Evolutionary conservation across 53 echinoderm and acorn worm species (phyloP).

Genomic region (Astropecten irregularis): DNA sequence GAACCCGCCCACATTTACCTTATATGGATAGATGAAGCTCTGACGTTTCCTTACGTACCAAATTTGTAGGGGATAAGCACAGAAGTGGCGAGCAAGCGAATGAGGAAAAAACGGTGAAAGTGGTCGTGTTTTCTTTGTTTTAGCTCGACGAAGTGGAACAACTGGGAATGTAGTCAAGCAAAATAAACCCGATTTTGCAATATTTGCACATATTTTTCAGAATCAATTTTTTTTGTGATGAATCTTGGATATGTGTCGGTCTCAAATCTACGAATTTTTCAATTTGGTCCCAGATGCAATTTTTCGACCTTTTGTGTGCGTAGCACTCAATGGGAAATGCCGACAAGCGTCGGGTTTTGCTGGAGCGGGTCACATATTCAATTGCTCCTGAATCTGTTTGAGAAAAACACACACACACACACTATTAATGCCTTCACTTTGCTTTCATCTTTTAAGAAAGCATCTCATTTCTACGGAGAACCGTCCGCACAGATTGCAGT

Average conservation of each 20-base stretch:
- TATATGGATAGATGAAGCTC: background rate
- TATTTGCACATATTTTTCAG: background rate
- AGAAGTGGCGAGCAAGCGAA: background rate
- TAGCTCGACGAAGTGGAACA: background rate
- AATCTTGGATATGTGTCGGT: background rate
- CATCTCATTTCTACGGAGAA: too few relatives aligned
- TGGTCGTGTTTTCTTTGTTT: constrained; percentile 4
- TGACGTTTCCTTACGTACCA: background rate
- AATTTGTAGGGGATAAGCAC: background rate
- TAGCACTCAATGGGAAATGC: constrained; percentile 10
- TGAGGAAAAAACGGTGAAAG: background rate
- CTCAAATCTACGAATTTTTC: background rate
- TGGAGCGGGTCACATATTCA: background rate
- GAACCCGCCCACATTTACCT: background rate
- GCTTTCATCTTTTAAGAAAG: too few relatives aligned
- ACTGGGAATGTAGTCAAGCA: background rate
- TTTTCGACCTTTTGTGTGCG: background rate
- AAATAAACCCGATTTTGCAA: background rate
- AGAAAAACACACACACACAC: too few relatives aligned
- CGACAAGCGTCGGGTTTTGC: constrained; percentile 21
- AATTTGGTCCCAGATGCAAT: background rate
- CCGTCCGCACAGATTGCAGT: too few relatives aligned
- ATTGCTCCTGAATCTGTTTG: too few relatives aligned
- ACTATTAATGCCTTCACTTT: too few relatives aligned
- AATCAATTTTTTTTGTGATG: background rate